A percentile compares a stretch with the other conserved stretches of the same genome.
Evolutionary conservation across 2,888 invertebrate species (phyloP).

Genomic region (Zaprionus bogoriensis): DNA sequence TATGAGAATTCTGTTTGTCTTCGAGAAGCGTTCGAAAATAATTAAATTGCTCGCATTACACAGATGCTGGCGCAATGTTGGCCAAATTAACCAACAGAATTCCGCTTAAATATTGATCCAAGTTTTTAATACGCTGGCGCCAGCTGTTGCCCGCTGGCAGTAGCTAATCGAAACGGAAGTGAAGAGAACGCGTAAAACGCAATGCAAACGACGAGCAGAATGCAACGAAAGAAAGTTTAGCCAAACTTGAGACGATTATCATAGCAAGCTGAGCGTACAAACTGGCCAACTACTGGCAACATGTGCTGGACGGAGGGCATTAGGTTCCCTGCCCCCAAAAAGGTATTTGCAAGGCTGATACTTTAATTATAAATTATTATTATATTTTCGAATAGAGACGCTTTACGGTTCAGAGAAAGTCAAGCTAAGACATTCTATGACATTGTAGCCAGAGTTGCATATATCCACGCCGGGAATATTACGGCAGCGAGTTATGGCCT

Average conservation of each 20-base stretch:
- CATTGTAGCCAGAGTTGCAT: no score
- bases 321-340: neutral
- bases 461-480: no score
- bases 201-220: neutral
- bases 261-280: neutral
- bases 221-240: slow-evolving; percentile 3
- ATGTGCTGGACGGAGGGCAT: neutral
- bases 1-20: slow-evolving; percentile 67
- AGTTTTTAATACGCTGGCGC: slow-evolving; percentile 16
- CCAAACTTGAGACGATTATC: neutral
- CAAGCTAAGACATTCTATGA: no score
- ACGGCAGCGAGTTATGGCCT: no score
- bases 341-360: neutral
- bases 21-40: slow-evolving; percentile 55
- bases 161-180: neutral
- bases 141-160: slow-evolving; percentile 29
- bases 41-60: slow-evolving; percentile 70
- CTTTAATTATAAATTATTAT: slow-evolving; percentile 1
- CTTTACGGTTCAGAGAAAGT: no score
- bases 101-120: slow-evolving; percentile 15
- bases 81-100: slow-evolving; percentile 40
- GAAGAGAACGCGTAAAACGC: neutral
- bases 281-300: neutral
- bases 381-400: no score
- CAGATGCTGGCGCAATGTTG: slow-evolving; percentile 42